These are phyloP conservation scores for Semnornis frantzii DNA, from an alignment of 2,113 vertebrate species.

Conservation along the genomic window DNA sequence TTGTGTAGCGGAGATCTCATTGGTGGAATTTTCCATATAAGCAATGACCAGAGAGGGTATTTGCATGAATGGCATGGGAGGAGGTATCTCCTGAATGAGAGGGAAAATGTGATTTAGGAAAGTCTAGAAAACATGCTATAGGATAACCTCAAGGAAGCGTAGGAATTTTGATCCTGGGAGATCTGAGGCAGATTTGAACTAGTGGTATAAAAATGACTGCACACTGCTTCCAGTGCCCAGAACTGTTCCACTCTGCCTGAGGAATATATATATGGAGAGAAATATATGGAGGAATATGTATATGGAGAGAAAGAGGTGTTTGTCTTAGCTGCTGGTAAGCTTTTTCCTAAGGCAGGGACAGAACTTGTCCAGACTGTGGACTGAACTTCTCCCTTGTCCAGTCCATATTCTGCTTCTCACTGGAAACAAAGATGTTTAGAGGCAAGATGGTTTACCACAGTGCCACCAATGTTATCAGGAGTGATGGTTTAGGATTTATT, in stretches of 20 bases:
- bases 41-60: background rate
- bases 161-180: background rate
- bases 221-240: background rate
- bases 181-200: background rate
- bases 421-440: slow-evolving; percentile 22
- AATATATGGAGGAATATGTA: no score
- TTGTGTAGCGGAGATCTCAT: background rate
- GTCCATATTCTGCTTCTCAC: background rate
- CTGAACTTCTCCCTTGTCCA: background rate
- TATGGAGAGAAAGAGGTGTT: background rate
- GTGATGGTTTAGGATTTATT: slow-evolving; percentile 56
- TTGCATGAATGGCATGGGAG: background rate
- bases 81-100: background rate
- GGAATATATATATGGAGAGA: background rate
- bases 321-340: background rate
- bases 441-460: background rate
- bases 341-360: background rate
- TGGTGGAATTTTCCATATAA: background rate
- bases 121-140: background rate
- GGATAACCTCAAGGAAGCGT: background rate
- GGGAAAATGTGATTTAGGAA: background rate
- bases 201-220: background rate
- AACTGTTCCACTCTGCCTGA: background rate
- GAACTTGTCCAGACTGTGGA: background rate
- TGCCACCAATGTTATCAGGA: slow-evolving; percentile 12